Base-by-base conservation (phyloP, 1,140 invertebrate species). In the Telenomus remus region DNA sequence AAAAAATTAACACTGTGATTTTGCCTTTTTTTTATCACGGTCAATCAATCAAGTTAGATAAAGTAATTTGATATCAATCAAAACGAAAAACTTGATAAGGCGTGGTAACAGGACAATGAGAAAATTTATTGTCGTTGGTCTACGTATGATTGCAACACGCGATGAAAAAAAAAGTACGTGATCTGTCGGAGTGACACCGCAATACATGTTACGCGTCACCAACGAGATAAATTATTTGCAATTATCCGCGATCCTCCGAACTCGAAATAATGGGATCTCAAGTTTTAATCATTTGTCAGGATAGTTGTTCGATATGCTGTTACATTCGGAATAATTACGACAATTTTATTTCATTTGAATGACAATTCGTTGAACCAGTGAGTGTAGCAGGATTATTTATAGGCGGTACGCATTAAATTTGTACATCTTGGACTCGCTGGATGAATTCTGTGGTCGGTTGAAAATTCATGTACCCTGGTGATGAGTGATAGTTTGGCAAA, bases 401-500 rank as follows among this genome's bases (percentile, higher is more conserved):
- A 66, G 55, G 1, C 37, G 3, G 9, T n/a, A 39, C 37, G 6
- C 19, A 1, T 27, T 27, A 27, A 27, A 27, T 27, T 27, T 27
- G 19, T 27, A 27, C 19, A 27, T 27, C 19, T 27, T 27, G 19
- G 19, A 27, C 19, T 27, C 19, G 19, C 19, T 27, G 19, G 19
- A 27, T 27, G 19, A 3, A 27, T 27, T 27, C 19, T 27, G 19
- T 6, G 19, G 19, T 27, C 19, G 19, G 19, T 27, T 27, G 19
- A 27, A 27, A 27, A 3, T 27, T 27, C 19, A 27, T 27, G 19
- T 27, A 27, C 19, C 3, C 3, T 39, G 33, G 43, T 50, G 70
- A 74, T 64, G 81, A 81, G 80, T 76, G 82, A 82, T 82, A 61
- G 81, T 59, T 79, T 50, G 75, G 65, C 13, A 12, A 77, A 72